Base-by-base conservation (phyloP, 2,113 vertebrate genomes). In the Numenius arquata region DNA sequence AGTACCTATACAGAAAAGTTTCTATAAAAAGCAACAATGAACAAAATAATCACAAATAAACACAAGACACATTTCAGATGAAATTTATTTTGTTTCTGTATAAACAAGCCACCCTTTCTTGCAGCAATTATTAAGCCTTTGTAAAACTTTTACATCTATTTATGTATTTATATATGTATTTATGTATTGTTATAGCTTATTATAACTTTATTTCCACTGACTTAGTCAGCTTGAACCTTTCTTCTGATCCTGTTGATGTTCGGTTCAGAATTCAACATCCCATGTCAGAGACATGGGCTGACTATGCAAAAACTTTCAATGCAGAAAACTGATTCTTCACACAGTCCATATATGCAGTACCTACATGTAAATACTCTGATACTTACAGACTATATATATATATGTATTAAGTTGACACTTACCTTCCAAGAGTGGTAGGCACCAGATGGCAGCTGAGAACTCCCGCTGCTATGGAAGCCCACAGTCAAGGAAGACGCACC, bases 341-440 rank as follows among this genome's bases (percentile, higher is more conserved):
- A 56, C 14, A 50, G 56, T 52, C 41, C 22, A n/a, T 17, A 34
- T 20, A 67, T 25, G 34, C 25, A 70, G 18, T 41, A 65, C 9
- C 50, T 23, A 40, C 15, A 47, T 18, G 10, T 22, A 71, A 55
- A 26, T 43, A 53, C 56, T 62, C 47, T 47, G 12, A 68, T 55
- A 70, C 14, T 43, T 77, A 63, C 21, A 63, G 40, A 41, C 41
- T 5, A 34, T 29, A 50, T 7, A 15, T 15, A 34, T 7, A 82
- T 26, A 22, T 30, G 6, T 15, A 67, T 34, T 12, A 90, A 89
- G 63, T 52, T 70, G 22, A 65, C 56, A 45, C 48, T 97, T 77
- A 98, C 98, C 98, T 99, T 99, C 98, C 98, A 99, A 82, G 98
- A 98, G 40, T 98, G 98, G 53, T 99, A 99, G 36, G 98, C 98